Conservation (phyloP, 2,888 invertebrate species). For the Agrilus cyanescens region DNA sequence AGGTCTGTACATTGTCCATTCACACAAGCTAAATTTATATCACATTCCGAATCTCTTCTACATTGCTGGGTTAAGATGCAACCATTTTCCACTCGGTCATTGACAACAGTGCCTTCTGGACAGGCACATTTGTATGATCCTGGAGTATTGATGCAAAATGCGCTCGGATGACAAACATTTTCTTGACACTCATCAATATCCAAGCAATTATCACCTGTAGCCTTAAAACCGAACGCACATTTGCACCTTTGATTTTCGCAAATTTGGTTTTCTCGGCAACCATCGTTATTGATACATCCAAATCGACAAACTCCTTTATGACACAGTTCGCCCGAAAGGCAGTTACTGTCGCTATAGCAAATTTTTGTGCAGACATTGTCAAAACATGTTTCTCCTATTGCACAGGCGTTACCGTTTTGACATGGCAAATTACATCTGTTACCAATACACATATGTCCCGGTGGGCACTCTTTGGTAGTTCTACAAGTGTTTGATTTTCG, state of each 20-base stretch:
- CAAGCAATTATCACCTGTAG: constrained; percentile 60
- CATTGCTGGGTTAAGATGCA: constrained; percentile 71
- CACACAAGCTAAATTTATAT: constrained; percentile 61
- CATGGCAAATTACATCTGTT: constrained; percentile 72
- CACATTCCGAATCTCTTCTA: constrained; percentile 59
- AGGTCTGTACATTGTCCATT: constrained; percentile 72
- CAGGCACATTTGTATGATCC: constrained; percentile 76
- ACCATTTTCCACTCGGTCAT: constrained; percentile 57
- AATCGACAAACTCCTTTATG: constrained; percentile 66
- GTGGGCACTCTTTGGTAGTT: constrained; percentile 59
- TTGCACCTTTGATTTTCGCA: constrained; percentile 64
- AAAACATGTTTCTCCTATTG: constrained; percentile 72
- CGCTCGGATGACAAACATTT: constrained; percentile 67
- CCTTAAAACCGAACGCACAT: constrained; percentile 65
- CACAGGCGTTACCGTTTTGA: constrained; percentile 59
- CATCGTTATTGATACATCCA: constrained; percentile 71
- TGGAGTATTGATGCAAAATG: constrained; percentile 64
- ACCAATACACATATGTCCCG: constrained; percentile 64
- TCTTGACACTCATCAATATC: constrained; percentile 77
- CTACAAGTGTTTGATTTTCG: constrained; percentile 63
- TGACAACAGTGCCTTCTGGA: constrained; percentile 67
- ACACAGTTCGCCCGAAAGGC: constrained; percentile 81
- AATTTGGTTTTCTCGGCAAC: constrained; percentile 68
- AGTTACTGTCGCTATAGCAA: constrained; percentile 82
- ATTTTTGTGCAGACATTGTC: constrained; percentile 71